phyloP scores from a whole-genome alignment of 2,113 vertebrate species.

The Regulus satrapa region DNA sequence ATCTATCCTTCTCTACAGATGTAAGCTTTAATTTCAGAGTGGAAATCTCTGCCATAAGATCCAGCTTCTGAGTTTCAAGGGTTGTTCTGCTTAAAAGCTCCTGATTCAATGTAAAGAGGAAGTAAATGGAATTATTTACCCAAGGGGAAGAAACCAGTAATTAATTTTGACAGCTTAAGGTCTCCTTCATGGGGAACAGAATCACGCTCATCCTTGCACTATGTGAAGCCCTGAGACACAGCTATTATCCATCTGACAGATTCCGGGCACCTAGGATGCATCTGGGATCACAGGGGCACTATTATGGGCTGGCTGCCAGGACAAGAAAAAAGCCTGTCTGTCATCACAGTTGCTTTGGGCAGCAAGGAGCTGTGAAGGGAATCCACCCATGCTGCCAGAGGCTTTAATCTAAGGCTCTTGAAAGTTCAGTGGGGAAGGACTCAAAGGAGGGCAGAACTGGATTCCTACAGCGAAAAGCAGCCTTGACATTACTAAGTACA shows the following conservation, averaged over 20 bases:
- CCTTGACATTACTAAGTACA: neutral
- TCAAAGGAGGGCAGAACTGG: neutral
- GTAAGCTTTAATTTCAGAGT: conserved; percentile 92
- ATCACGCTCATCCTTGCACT: neutral
- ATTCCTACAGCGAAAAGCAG: neutral
- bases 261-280: neutral
- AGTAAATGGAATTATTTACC: neutral
- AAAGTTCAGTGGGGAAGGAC: neutral
- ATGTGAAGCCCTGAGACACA: neutral
- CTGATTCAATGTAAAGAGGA: conserved; percentile 67
- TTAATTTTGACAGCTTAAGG: neutral
- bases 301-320: neutral
- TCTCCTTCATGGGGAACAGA: neutral
- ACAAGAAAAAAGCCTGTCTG: neutral
- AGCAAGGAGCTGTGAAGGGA: neutral
- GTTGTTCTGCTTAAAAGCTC: conserved; percentile 89
- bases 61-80: conserved; percentile 92
- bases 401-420: conserved; percentile 18
- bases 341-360: neutral
- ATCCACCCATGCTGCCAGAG: neutral
- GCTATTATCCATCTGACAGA: neutral
- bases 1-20: conserved; percentile 83
- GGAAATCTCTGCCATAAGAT: conserved; percentile 92
- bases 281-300: neutral
- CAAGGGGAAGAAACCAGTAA: neutral